Base-by-base conservation (phyloP, 1,140 invertebrate genomes). In the Apis cerana region DNA sequence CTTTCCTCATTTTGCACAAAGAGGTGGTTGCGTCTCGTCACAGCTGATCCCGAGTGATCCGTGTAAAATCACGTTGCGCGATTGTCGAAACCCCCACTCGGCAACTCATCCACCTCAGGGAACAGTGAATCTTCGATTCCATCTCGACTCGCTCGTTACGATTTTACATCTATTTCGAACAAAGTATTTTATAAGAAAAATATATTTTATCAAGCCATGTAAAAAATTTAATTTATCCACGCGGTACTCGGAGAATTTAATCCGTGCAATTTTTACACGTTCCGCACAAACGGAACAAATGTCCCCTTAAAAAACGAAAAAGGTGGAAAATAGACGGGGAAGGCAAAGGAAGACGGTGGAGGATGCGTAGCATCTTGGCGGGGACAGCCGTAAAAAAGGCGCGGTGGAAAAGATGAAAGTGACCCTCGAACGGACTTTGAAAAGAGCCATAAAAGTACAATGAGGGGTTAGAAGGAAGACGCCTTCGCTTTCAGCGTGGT, bases 401-500 rank as follows among this genome's bases (percentile, higher is more conserved):
- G 58, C 58, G 54, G 59, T 33, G 52, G 64, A 82, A 74, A 65
- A 87, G 84, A 82, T 80, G 71, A 88, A 89, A 89, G 85, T 82
- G 80, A 81, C 70, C 78, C 68, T 71, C 75, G 71, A 79, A 82
- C 67, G 75, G 85, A 89, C 72, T 82, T 85, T 78, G 79, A 89
- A 89, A 89, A 79, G 76, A 84, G 21, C 85, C 72, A 82, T 87
- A 89, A 89, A 89, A 87, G 76, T 82, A 89, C 87, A 89, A 89
- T 89, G 76, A 89, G 79, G 79, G 83, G 59, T 80, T 67, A 74
- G 70, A 67, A 76, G 79, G 78, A 69, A 68, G 77, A 52, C 78
- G 80, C 75, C 80, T 85, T 83, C 74, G 69, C 58, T 88, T 80
- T 84, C 80, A 84, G 70, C 43, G 74, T 50, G 64, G 52, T 74